Percentiles rank a stretch among this genome's conserved stretches.
phyloP scores from a whole-genome alignment of 2,888 invertebrate genomes.

The Drymonia ruficornis region DNA sequence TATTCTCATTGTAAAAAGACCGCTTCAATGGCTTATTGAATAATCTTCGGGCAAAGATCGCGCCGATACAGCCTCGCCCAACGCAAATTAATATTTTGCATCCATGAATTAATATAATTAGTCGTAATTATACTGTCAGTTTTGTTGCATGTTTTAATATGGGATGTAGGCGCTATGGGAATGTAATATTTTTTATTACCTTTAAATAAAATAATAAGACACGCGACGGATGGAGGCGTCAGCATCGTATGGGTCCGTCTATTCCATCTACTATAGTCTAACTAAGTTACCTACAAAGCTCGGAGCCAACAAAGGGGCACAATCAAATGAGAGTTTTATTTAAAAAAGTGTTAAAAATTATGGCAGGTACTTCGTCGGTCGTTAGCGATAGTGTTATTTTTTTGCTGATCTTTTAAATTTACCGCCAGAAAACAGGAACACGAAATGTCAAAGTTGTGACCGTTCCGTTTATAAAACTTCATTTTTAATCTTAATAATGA shows the following conservation, averaged over 20 bases:
- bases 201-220: background rate
- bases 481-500: too few species aligned
- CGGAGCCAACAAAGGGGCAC: too few species aligned
- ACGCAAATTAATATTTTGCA: conserved; percentile 73
- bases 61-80: conserved; percentile 47
- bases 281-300: too few species aligned
- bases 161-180: conserved; percentile 33
- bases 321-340: too few species aligned
- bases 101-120: conserved; percentile 72
- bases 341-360: too few species aligned
- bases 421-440: too few species aligned
- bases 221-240: too few species aligned
- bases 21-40: conserved; percentile 73
- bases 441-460: background rate
- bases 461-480: background rate
- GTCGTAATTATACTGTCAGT: conserved; percentile 50
- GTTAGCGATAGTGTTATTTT: background rate
- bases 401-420: background rate
- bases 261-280: too few species aligned
- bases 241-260: too few species aligned
- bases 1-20: conserved; percentile 49
- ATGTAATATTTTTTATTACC: conserved; percentile 6
- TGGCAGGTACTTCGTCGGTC: background rate
- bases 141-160: conserved; percentile 33
- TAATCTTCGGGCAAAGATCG: conserved; percentile 62